Percentiles rank a stretch among this genome's conserved stretches.
Evolutionary conservation across 2,888 invertebrate genomes (phyloP).

Genomic region (Herminia tarsipennalis): DNA sequence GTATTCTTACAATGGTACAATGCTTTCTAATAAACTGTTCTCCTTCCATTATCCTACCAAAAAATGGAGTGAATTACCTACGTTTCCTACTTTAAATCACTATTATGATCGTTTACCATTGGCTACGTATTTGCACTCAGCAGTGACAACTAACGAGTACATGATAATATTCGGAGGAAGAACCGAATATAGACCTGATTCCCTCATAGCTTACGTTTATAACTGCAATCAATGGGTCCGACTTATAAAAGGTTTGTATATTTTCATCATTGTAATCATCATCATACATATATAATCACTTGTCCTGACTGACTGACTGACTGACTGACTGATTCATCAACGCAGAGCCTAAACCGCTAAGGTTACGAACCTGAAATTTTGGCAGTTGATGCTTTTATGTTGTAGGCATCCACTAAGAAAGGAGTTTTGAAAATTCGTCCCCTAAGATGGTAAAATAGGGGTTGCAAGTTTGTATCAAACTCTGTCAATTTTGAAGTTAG

Average conservation of each 20-base stretch:
- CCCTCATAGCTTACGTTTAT: slow-evolving; percentile 94
- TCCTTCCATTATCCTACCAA: slow-evolving; percentile 91
- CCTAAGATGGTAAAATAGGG: no score
- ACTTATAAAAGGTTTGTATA: slow-evolving; percentile 83
- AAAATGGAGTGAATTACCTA: slow-evolving; percentile 92
- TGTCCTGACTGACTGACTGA: no score
- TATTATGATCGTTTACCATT: slow-evolving; percentile 87
- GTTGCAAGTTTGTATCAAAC: no score
- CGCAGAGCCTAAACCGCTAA: no score
- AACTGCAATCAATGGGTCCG: slow-evolving; percentile 96
- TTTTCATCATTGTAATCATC: neutral
- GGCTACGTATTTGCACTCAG: slow-evolving; percentile 94
- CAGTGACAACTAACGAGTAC: slow-evolving; percentile 94
- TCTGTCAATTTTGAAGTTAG: no score
- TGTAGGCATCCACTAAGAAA: no score
- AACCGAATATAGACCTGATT: slow-evolving; percentile 89
- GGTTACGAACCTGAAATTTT: no score
- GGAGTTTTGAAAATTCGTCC: no score
- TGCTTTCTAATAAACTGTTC: slow-evolving; percentile 91
- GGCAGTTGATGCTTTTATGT: neutral
- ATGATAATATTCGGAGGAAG: slow-evolving; percentile 97
- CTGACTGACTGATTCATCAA: no score
- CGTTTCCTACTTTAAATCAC: slow-evolving; percentile 88
- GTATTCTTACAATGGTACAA: slow-evolving; percentile 89
- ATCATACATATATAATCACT: neutral